A percentile compares a stretch with the other conserved stretches of the same genome.
These are phyloP conservation scores for Apamea anceps DNA, from an alignment of 2,888 invertebrate species.

Conservation along the genomic window DNA sequence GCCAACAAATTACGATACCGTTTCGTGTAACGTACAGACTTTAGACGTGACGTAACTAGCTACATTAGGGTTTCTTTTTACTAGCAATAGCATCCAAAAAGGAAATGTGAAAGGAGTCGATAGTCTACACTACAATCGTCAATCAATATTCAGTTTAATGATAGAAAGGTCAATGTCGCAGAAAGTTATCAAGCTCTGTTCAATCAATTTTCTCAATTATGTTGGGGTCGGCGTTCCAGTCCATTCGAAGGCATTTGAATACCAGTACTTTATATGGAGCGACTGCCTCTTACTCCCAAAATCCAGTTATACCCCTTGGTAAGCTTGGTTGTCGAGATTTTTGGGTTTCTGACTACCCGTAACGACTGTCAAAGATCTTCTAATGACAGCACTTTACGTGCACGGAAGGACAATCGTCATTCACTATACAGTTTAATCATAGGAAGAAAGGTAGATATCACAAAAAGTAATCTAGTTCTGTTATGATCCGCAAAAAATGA, in stretches of 20 bases:
- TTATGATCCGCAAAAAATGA: not conserved
- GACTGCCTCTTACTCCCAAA: no score
- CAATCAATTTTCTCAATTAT: no score
- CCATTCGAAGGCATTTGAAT: not conserved
- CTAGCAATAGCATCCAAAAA: slow-evolving; percentile 13
- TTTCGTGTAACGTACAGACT: slow-evolving; percentile 19
- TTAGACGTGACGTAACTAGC: slow-evolving; percentile 39
- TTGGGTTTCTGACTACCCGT: no score
- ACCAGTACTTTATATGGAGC: not conserved
- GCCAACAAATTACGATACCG: slow-evolving; percentile 32
- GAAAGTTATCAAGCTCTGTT: slow-evolving; percentile 2
- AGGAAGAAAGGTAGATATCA: slow-evolving; percentile 9
- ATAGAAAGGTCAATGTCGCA: slow-evolving; percentile 20
- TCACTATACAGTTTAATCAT: slow-evolving; percentile 6
- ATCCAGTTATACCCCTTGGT: not conserved
- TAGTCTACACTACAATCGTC: slow-evolving; percentile 3
- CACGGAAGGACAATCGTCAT: not conserved
- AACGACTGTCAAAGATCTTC: not conserved
- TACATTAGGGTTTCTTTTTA: slow-evolving; percentile 11
- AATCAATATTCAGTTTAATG: slow-evolving; percentile 14
- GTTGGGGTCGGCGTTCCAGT: not conserved
- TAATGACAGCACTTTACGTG: not conserved
- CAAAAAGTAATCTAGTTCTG: slow-evolving; percentile 8
- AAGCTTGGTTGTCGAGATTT: not conserved
- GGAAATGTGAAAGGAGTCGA: slow-evolving; percentile 43